A percentile compares a stretch with the other conserved stretches of the same genome.
phyloP scores from a whole-genome alignment of 2,888 invertebrate species.

The Caenorhabditis sp. region DNA sequence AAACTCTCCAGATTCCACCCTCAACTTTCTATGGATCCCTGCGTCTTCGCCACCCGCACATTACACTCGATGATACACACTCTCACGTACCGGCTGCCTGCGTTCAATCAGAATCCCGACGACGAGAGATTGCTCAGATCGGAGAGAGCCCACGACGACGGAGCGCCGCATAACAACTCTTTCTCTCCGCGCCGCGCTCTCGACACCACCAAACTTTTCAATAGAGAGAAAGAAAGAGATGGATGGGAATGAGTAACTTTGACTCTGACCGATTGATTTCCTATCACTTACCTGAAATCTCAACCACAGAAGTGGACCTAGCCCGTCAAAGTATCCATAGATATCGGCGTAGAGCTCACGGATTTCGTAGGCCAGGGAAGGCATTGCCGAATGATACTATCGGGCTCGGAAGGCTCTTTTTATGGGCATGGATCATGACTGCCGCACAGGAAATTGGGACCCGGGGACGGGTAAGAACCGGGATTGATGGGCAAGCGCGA shows the following conservation, averaged over 20 bases:
- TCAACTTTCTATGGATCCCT: constrained; percentile 31
- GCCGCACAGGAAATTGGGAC: constrained; percentile 36
- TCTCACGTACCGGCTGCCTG: constrained; percentile 26
- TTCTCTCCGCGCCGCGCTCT: constrained; percentile 4
- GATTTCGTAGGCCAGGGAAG: constrained; percentile 20
- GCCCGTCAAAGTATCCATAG: constrained; percentile 45
- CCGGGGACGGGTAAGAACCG: background rate
- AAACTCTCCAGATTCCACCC: constrained; percentile 37
- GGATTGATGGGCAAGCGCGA: constrained; percentile 35
- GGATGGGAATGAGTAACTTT: constrained; percentile 1
- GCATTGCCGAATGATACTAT: constrained; percentile 4
- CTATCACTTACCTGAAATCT: constrained; percentile 32
- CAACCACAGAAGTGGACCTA: constrained; percentile 41
- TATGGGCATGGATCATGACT: constrained; percentile 8
- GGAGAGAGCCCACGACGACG: constrained; percentile 13
- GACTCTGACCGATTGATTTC: background rate
- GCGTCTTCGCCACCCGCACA: constrained; percentile 40
- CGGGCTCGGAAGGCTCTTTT: constrained; percentile 1
- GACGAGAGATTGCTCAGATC: constrained; percentile 7
- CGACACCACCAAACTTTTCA: constrained; percentile 12
- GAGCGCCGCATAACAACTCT: constrained; percentile 38
- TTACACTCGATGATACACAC: constrained; percentile 45
- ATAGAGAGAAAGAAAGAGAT: constrained; percentile 9
- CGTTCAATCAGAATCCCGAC: constrained; percentile 42
- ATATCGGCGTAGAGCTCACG: constrained; percentile 43